These are phyloP conservation scores for Agonopterix heracliana DNA, from an alignment of 2,888 invertebrate genomes.

Conservation along the genomic window DNA sequence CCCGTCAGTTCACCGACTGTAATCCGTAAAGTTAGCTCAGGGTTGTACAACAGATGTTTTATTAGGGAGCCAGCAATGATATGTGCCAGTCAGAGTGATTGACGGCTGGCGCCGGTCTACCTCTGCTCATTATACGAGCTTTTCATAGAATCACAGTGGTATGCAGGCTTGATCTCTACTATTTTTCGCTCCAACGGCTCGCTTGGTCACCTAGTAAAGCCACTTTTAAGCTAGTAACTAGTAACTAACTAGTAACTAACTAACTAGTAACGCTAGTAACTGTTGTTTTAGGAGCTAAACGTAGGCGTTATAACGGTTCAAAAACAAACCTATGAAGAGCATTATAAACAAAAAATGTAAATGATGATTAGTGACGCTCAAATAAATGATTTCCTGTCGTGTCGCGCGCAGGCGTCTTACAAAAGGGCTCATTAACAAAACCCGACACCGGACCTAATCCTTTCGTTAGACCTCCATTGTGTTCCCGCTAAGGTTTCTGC, in stretches of 20 bases:
- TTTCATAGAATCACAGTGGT: conserved; percentile 24
- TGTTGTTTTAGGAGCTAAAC: conserved; percentile 1
- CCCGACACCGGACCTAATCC: conserved; percentile 65
- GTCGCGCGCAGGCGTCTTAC: conserved; percentile 41
- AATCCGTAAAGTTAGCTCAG: not conserved
- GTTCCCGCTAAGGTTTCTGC: conserved; percentile 23
- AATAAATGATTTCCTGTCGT: conserved; percentile 64
- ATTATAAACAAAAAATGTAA: conserved; percentile 45
- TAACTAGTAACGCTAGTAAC: not conserved
- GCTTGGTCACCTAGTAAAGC: too few relatives aligned
- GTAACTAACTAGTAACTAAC: too few relatives aligned
- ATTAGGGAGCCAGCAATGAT: conserved; percentile 43
- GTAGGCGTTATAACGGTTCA: conserved; percentile 31
- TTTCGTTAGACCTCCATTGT: conserved; percentile 71
- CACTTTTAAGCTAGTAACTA: not conserved
- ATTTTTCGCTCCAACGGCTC: not conserved
- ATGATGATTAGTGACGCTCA: conserved; percentile 57
- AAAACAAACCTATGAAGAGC: conserved; percentile 42
- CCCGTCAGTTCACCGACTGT: not conserved
- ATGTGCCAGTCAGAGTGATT: conserved; percentile 51
- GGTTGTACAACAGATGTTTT: conserved; percentile 22
- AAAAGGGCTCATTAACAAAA: conserved; percentile 65
- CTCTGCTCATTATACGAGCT: conserved; percentile 20
- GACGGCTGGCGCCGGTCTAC: conserved; percentile 48
- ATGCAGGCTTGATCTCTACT: not conserved